Evolutionary conservation across 2,888 invertebrate species (phyloP), one percentile per base, ranked within the genome.

Genomic region (Sphecodes monilicornis): DNA sequence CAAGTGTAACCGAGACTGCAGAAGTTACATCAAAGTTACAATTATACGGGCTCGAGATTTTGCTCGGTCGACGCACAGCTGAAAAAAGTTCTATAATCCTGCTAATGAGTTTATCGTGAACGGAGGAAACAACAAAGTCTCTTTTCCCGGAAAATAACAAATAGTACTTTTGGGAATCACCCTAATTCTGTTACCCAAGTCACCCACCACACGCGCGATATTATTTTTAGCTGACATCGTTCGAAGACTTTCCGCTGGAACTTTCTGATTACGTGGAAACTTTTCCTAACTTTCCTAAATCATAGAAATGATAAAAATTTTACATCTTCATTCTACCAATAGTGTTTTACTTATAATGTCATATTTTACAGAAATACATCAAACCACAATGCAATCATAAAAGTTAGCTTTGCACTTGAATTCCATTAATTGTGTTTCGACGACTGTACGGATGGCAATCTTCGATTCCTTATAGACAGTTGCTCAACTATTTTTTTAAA

Each of bases 91-190:
- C 16, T n/a, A 46, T 64, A 75, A 82, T 84, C 50, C 68, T 74
- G 54, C 50, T 78, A 82, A 85, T 85, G 75, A 82, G 84, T 76
- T 78, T n/a, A 68, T 69, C 57, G 68, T 60, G 54, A 41, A 13
- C 26, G 54, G 32, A 11, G 50, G 22, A 16, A 80, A 74, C n/a
- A 46, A 66, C 50, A 32, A 22, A 18, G 6, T 43, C 43, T 5
- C 73, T 39, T n/a, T 43, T 43, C 18, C 43, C 41, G 4, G 73
- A 29, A 57, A 50, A 54, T 54, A 57, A 36, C 29, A 54, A 68
- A 57, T 32, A 64, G 16, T 72, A 32, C 26, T 18, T 46, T 50
- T 29, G 39, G 50, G 22, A 64, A 32, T 64, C 32, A 32, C 16
- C 22, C 26, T 16, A 22, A 46, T 26, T 29, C 41, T 57, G 41